Percentiles rank a stretch among this genome's conserved stretches.
These are phyloP conservation scores for Bathynomus jamesi DNA, from an alignment of 1,140 invertebrate genomes.

Conservation along the genomic window DNA sequence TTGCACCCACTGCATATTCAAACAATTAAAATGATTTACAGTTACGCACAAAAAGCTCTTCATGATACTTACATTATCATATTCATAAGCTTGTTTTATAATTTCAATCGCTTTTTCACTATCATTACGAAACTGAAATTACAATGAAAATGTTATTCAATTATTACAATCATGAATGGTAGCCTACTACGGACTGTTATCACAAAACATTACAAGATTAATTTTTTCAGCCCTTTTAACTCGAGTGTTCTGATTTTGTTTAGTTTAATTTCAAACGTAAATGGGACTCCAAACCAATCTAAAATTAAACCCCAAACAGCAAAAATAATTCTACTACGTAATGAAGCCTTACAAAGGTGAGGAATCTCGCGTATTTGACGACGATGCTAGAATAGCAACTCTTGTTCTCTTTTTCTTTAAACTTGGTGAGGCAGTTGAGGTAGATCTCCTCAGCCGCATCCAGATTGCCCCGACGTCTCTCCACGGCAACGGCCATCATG, in stretches of 20 bases:
- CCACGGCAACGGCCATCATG: constrained; percentile 71
- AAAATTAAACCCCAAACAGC: too few relatives aligned
- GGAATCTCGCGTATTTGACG: constrained; percentile 83
- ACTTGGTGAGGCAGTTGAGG: constrained; percentile 66
- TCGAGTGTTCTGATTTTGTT: too few relatives aligned
- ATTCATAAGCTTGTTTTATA: constrained; percentile 55
- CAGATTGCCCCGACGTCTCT: constrained; percentile 66
- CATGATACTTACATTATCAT: constrained; percentile 43
- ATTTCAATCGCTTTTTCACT: constrained; percentile 50
- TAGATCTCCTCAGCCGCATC: constrained; percentile 71
- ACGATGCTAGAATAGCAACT: constrained; percentile 68
- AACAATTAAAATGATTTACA: too few relatives aligned
- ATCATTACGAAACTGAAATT: constrained; percentile 46
- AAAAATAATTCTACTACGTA: too few relatives aligned
- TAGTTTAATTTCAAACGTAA: too few relatives aligned
- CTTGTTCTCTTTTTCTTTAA: constrained; percentile 56
- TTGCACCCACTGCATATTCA: too few relatives aligned
- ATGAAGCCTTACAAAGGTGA: constrained; percentile 41
- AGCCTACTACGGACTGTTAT: too few relatives aligned
- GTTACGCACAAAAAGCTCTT: too few relatives aligned
- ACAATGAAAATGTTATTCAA: constrained; percentile 19
- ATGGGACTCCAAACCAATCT: too few relatives aligned
- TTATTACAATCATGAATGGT: neutral
- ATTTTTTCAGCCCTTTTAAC: too few relatives aligned
- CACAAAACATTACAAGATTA: too few relatives aligned